Base-by-base conservation (phyloP, 2,797 vertebrate species). In the Avahi laniger region DNA sequence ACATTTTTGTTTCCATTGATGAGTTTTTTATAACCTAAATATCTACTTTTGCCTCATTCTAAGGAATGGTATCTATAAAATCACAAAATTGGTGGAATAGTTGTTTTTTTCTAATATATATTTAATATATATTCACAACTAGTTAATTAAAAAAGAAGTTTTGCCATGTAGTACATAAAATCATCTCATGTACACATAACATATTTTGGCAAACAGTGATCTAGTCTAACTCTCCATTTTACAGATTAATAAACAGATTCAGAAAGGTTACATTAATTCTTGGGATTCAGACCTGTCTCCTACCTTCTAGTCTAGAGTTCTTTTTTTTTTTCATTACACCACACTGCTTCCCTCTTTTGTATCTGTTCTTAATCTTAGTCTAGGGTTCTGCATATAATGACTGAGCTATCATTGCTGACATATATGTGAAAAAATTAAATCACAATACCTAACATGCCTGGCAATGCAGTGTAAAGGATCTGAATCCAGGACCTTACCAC, bases 51-150 rank as follows among this genome's bases (percentile, higher is more conserved):
- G 10, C 3, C 24, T 95, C 59, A 28, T 80, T 91, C 50, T 89
- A 82, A 91, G 43, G 24, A 69, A 82, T 94, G 14, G 4, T 57
- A 46, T 91, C 35, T 93, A 20, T 69, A 88, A 83, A 87, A 93
- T 89, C 46, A 94, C 5, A 93, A 26, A 89, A 59, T 50, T 89
- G 26, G 50, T 79, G 30, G 7, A 9, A 75, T 38, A 82, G 13
- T 85, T 59, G 65, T 82, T 9, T 76, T 93, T 92, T 92, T 78
- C 52, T 48, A 94, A 61, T 81, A 78, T 9, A 67, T 18, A 93
- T 41, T 94, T 93, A 91, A 82, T 93, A 75, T 48, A 83, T 81
- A 83, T 70, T 91, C 57, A 91, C 91, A 95, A 86, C 50, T 20
- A 83, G 33, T 79, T 84, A 35, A 17, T 76, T 89, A 65, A 79